Conservation (phyloP, 35 echinoderm and acorn worm species). For the Amphiura filiformis region DNA sequence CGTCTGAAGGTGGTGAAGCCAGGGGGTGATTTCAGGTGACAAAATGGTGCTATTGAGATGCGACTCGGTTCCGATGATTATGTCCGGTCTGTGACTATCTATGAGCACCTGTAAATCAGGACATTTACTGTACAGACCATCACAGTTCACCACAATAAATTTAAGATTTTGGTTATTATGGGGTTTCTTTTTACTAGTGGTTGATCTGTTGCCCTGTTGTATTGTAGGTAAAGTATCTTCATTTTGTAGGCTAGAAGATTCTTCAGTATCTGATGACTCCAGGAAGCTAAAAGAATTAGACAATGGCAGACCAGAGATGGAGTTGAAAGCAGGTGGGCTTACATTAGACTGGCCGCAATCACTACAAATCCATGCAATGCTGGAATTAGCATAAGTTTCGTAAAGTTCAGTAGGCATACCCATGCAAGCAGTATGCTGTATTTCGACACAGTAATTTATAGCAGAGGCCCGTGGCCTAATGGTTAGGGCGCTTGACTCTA, state of each 20-base stretch:
- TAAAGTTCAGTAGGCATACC: no score
- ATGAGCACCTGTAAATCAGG: slow-evolving; percentile 35
- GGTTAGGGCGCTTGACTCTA: no score
- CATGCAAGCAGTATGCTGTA: no score
- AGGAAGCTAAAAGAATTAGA: slow-evolving; percentile 31
- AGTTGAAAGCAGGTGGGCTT: neutral
- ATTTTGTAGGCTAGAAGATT: neutral
- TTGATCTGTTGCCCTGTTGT: neutral
- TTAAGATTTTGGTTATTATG: neutral
- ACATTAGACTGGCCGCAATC: slow-evolving; percentile 22
- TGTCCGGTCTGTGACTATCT: slow-evolving; percentile 27
- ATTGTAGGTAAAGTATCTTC: neutral
- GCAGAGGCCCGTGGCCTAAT: no score
- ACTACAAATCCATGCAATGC: slow-evolving; percentile 34
- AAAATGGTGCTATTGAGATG: slow-evolving; percentile 29
- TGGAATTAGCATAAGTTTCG: neutral
- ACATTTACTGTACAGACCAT: slow-evolving; percentile 47
- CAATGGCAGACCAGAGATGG: neutral
- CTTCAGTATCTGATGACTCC: neutral
- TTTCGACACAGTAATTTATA: no score
- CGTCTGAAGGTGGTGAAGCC: slow-evolving; percentile 16
- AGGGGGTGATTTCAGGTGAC: slow-evolving; percentile 35
- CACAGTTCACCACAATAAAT: slow-evolving; percentile 32
- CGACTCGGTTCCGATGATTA: slow-evolving; percentile 34
- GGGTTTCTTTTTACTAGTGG: neutral